phyloP scores from a whole-genome alignment of 2,888 invertebrate species.

The Nezara viridula region DNA sequence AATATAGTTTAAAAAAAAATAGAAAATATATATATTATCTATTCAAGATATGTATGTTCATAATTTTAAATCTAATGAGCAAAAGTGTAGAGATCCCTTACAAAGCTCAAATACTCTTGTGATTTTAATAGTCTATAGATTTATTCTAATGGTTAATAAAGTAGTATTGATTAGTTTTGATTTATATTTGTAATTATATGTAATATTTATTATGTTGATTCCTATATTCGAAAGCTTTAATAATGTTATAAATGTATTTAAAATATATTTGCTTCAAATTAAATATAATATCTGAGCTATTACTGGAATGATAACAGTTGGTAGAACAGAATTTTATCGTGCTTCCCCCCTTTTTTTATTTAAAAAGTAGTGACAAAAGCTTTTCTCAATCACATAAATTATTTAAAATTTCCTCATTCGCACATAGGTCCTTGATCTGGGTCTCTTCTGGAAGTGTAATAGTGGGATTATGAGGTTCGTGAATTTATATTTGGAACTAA shows the following conservation, averaged over 20 bases:
- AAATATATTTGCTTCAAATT: neutral
- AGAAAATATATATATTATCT: neutral
- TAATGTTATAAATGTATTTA: conserved; percentile 7
- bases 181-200: conserved; percentile 13
- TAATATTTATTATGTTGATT: conserved; percentile 31
- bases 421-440: no score
- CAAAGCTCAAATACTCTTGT: conserved; percentile 33
- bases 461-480: neutral
- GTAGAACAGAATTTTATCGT: neutral
- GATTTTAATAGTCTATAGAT: conserved; percentile 38
- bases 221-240: conserved; percentile 36
- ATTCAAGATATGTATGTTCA: neutral
- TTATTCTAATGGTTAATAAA: neutral
- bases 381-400: neutral
- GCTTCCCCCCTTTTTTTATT: neutral
- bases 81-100: neutral
- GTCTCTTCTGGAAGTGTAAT: neutral
- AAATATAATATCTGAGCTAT: neutral
- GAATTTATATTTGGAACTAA: neutral
- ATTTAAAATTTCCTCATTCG: neutral
- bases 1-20: neutral
- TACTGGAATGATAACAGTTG: neutral
- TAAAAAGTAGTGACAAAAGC: neutral
- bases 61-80: neutral
- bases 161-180: neutral